Evolutionary conservation across 2,113 vertebrate species (phyloP).

Genomic region (Psittacara wagleri): DNA sequence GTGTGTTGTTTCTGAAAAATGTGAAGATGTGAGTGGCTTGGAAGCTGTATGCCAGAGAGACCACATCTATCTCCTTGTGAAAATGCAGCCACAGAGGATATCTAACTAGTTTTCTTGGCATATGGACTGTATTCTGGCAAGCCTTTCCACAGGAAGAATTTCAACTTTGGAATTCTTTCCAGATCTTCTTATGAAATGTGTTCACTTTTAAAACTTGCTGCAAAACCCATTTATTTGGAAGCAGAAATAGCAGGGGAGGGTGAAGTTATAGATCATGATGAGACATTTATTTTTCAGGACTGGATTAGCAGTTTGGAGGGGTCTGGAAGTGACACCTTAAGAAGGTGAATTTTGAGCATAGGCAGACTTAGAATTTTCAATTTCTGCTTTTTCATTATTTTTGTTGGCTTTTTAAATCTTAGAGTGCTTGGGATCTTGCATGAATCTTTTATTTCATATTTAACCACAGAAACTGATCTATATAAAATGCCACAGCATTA

Average conservation of each 20-base stretch:
- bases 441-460: not conserved
- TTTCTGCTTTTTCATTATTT: not conserved
- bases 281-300: not conserved
- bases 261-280: not conserved
- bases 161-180: not conserved
- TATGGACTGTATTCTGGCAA: not conserved
- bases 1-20: not conserved
- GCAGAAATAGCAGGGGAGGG: not conserved
- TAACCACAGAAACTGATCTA: not conserved
- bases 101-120: not conserved
- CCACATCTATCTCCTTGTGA: not conserved
- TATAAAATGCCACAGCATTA: not conserved
- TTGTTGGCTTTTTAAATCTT: not conserved
- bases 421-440: not conserved
- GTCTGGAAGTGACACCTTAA: not conserved
- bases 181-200: not conserved
- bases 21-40: not conserved
- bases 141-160: not conserved
- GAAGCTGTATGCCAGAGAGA: not conserved
- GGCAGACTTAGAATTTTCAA: not conserved
- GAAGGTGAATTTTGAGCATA: not conserved
- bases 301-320: not conserved
- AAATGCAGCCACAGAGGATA: not conserved
- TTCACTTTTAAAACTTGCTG: not conserved
- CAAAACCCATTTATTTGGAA: not conserved